phyloP scores from a whole-genome alignment of 2,113 vertebrate species.

The Zingel zingel region DNA sequence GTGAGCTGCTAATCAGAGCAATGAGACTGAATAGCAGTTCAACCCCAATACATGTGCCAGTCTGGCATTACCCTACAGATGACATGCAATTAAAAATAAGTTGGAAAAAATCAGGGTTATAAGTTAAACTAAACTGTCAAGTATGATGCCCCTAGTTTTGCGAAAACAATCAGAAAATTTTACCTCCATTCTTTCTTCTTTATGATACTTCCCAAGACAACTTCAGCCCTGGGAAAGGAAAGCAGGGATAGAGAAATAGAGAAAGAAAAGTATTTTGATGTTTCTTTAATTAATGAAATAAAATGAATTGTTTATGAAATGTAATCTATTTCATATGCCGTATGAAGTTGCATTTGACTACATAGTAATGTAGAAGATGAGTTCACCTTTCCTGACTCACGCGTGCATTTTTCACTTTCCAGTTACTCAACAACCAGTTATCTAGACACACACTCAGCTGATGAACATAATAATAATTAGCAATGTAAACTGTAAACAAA shows the following conservation, averaged over 20 bases:
- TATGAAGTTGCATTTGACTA: no score
- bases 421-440: background rate
- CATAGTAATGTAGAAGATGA: background rate
- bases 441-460: background rate
- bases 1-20: no score
- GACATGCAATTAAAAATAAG: background rate
- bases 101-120: no score
- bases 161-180: conserved; percentile 25
- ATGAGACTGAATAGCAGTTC: no score
- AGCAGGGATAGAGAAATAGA: conserved; percentile 4
- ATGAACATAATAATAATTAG: background rate
- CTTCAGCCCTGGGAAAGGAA: conserved; percentile 84
- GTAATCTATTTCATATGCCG: no score
- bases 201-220: conserved; percentile 92
- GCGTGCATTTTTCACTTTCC: background rate
- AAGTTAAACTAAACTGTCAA: background rate
- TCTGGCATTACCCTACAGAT: background rate
- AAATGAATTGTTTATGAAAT: no score
- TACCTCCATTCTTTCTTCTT: conserved; percentile 99
- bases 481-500: background rate
- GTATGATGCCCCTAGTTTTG: background rate
- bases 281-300: background rate
- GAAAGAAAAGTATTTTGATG: background rate
- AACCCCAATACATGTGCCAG: background rate
- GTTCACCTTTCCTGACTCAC: background rate